Conservation (phyloP, 1,140 invertebrate species). For the Planococcus citri region DNA sequence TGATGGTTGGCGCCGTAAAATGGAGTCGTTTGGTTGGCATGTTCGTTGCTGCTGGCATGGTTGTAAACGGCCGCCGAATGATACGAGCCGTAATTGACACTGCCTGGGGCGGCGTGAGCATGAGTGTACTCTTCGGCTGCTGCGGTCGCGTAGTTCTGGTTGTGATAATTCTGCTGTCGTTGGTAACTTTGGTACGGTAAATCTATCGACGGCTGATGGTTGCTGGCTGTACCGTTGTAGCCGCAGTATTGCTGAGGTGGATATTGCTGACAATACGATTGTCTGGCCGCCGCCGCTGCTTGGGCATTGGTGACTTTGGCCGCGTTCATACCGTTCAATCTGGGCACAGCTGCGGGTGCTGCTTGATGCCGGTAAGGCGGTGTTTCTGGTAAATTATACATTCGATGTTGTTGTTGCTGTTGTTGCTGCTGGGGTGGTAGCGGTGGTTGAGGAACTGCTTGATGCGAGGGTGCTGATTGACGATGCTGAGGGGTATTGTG, state of each 20-base stretch:
- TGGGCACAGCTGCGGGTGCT: slow-evolving; percentile 31
- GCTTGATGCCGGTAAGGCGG: slow-evolving; percentile 22
- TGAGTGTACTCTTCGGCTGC: slow-evolving; percentile 32
- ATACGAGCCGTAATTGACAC: slow-evolving; percentile 25
- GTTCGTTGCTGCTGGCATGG: slow-evolving; percentile 30
- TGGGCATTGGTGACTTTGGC: slow-evolving; percentile 33
- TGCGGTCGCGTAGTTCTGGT: slow-evolving; percentile 24
- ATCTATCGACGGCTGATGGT: slow-evolving; percentile 25
- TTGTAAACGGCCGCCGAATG: slow-evolving; percentile 30
- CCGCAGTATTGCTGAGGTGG: slow-evolving; percentile 28
- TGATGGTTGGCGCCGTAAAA: slow-evolving; percentile 29
- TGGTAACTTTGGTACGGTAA: slow-evolving; percentile 16
- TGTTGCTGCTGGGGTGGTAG: slow-evolving; percentile 10
- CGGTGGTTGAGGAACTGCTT: no score
- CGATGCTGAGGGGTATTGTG: slow-evolving; percentile 30
- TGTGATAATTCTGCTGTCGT: slow-evolving; percentile 31
- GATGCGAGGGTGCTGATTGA: no score
- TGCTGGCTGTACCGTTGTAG: slow-evolving; percentile 33
- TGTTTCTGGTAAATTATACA: not conserved
- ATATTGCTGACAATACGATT: slow-evolving; percentile 35
- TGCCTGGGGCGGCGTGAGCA: slow-evolving; percentile 26
- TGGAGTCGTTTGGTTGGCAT: slow-evolving; percentile 31
- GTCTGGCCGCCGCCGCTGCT: no score
- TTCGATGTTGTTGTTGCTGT: not conserved
- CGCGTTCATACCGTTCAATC: slow-evolving; percentile 29